phyloP scores from a whole-genome alignment of 2,797 vertebrate species.

The Macropodus opercularis region DNA sequence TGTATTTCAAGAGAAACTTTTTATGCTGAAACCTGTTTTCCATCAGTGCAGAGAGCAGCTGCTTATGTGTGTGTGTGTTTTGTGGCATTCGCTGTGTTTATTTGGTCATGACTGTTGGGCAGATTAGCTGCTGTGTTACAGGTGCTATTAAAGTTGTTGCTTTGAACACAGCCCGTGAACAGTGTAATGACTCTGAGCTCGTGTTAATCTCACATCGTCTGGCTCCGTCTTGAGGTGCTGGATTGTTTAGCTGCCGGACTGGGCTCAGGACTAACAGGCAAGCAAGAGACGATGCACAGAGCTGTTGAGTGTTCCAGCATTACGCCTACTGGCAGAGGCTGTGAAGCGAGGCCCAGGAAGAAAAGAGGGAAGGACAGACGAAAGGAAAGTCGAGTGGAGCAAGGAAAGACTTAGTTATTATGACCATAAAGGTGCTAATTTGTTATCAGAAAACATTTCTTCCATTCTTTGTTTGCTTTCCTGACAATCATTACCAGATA shows the following conservation, averaged over 20 bases:
- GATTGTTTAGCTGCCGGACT: constrained; percentile 40
- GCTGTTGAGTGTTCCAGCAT: constrained; percentile 45
- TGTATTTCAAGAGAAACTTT: constrained; percentile 5
- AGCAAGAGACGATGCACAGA: constrained; percentile 41
- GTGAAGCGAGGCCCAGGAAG: constrained; percentile 38
- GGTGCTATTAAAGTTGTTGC: constrained; percentile 74
- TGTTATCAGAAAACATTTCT: constrained; percentile 7
- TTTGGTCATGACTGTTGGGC: constrained; percentile 67
- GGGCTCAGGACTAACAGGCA: constrained; percentile 35
- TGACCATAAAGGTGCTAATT: constrained; percentile 9
- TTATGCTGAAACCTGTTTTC: constrained; percentile 1
- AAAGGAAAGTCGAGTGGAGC: constrained; percentile 12
- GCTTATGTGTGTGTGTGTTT: constrained; percentile 14
- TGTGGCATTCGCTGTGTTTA: too few relatives aligned
- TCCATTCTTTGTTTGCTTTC: neutral
- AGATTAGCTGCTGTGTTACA: constrained; percentile 75
- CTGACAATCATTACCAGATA: constrained; percentile 1
- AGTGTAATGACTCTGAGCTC: constrained; percentile 64
- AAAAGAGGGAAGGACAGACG: constrained; percentile 6
- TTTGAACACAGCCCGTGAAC: constrained; percentile 76
- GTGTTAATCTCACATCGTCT: constrained; percentile 62
- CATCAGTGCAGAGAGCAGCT: constrained; percentile 4
- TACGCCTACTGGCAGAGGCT: constrained; percentile 45
- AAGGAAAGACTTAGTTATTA: constrained; percentile 7
- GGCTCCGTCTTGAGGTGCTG: constrained; percentile 40